Evolutionary conservation across 92 coral and sea anemone genomes (phyloP).

Genomic region (Blastomussa wellsi): DNA sequence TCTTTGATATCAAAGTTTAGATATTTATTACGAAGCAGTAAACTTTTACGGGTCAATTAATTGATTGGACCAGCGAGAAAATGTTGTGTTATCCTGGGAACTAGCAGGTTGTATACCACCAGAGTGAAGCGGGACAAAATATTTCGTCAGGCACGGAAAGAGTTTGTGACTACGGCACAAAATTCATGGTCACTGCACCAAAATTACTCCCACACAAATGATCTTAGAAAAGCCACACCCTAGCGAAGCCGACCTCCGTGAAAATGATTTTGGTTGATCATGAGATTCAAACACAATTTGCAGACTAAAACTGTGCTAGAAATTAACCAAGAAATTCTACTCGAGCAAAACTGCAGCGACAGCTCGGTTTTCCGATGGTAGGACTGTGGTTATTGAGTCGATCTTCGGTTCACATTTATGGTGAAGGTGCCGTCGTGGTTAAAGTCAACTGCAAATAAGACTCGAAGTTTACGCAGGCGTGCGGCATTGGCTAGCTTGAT

Average conservation of each 20-base stretch:
- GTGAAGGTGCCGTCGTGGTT: slow-evolving; percentile 54
- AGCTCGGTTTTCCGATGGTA: slow-evolving; percentile 28
- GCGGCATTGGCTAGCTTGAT: not conserved
- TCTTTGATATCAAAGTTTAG: not conserved
- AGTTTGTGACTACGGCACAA: slow-evolving; percentile 40
- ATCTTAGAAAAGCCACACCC: slow-evolving; percentile 39
- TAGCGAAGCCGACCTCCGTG: not conserved
- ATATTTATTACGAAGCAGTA: not conserved
- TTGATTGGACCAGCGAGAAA: not conserved
- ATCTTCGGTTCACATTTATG: slow-evolving; percentile 46
- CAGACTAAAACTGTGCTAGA: not conserved
- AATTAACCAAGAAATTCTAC: not conserved
- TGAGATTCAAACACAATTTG: not conserved
- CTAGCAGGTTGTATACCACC: slow-evolving; percentile 41
- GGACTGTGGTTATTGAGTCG: slow-evolving; percentile 19
- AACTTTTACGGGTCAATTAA: not conserved
- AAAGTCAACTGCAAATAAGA: slow-evolving; percentile 54
- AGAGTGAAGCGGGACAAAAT: not conserved
- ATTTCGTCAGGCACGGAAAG: slow-evolving; percentile 49
- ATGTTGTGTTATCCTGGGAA: slow-evolving; percentile 1
- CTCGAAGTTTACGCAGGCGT: slow-evolving; percentile 45
- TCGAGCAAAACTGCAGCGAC: not conserved
- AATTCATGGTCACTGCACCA: slow-evolving; percentile 38
- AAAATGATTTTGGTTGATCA: slow-evolving; percentile 14
- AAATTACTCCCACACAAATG: slow-evolving; percentile 35